phyloP scores from a whole-genome alignment of 2,113 vertebrate genomes.

The Pardalotus punctatus region DNA sequence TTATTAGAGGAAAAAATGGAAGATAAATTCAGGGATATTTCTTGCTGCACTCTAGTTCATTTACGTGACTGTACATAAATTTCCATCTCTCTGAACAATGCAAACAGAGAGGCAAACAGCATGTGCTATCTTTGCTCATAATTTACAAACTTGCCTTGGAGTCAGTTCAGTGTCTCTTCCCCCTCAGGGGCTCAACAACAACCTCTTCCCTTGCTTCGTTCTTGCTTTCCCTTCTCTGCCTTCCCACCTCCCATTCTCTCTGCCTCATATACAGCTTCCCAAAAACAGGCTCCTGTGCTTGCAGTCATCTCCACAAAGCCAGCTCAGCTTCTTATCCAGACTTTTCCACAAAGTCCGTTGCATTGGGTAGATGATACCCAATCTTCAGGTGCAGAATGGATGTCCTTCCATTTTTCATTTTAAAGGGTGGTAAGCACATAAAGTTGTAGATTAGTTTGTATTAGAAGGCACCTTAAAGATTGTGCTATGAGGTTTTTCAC shows the following conservation, averaged over 20 bases:
- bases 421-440: not conserved
- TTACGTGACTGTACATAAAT: slow-evolving; percentile 38
- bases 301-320: not conserved
- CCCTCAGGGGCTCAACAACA: not conserved
- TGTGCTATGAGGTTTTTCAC: not conserved
- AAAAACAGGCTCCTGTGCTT: not conserved
- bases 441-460: not conserved
- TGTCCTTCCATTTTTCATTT: not conserved
- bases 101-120: not conserved
- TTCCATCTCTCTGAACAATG: slow-evolving; percentile 5
- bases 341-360: not conserved
- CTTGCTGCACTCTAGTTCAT: not conserved
- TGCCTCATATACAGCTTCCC: not conserved
- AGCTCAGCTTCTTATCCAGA: not conserved
- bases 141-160: not conserved
- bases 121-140: not conserved
- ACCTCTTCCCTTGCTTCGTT: not conserved
- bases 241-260: not conserved
- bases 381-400: not conserved
- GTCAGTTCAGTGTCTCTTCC: not conserved
- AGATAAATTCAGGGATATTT: slow-evolving; percentile 16
- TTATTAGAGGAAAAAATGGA: not conserved
- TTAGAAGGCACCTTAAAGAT: not conserved
- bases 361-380: not conserved
- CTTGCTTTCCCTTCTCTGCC: not conserved